phyloP scores from a whole-genome alignment of 2,797 vertebrate species.

The Holocentrus rufus region DNA sequence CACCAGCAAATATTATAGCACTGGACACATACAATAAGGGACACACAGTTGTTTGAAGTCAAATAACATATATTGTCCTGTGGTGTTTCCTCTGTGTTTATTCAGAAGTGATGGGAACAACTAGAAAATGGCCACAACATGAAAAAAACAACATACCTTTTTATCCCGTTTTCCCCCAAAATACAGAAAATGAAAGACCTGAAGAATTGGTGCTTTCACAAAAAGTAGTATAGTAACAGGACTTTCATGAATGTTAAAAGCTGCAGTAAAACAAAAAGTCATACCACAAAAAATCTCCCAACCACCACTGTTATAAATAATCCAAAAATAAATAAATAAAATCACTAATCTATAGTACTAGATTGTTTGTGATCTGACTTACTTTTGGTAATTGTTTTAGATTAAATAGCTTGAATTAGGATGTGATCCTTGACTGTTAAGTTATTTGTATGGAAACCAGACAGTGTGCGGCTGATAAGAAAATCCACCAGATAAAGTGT shows the following conservation, averaged over 20 bases:
- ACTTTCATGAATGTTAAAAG: too few relatives aligned
- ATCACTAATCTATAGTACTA: background rate
- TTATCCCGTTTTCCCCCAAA: background rate
- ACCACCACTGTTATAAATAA: background rate
- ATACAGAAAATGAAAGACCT: background rate
- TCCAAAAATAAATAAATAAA: background rate
- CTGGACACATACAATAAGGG: slow-evolving; percentile 26
- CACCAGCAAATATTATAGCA: slow-evolving; percentile 29
- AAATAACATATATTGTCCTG: slow-evolving; percentile 43
- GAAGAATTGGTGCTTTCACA: too few relatives aligned
- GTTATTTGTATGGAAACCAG: too few relatives aligned
- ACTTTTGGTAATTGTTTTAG: slow-evolving; percentile 14
- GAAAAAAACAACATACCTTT: background rate
- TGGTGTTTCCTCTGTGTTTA: slow-evolving; percentile 22
- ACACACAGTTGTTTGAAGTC: slow-evolving; percentile 26
- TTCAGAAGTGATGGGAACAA: slow-evolving; percentile 16
- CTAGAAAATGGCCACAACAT: background rate
- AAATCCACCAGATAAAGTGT: background rate
- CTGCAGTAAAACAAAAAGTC: background rate
- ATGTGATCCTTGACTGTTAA: slow-evolving; percentile 8
- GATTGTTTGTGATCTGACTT: slow-evolving; percentile 1
- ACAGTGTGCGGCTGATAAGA: too few relatives aligned
- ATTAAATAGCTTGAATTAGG: slow-evolving; percentile 10
- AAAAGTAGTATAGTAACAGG: too few relatives aligned
- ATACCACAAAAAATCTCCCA: background rate